A percentile compares a stretch with the other conserved stretches of the same genome.
phyloP scores from a whole-genome alignment of 2,888 invertebrate species.

The Anarsia innoxiella region DNA sequence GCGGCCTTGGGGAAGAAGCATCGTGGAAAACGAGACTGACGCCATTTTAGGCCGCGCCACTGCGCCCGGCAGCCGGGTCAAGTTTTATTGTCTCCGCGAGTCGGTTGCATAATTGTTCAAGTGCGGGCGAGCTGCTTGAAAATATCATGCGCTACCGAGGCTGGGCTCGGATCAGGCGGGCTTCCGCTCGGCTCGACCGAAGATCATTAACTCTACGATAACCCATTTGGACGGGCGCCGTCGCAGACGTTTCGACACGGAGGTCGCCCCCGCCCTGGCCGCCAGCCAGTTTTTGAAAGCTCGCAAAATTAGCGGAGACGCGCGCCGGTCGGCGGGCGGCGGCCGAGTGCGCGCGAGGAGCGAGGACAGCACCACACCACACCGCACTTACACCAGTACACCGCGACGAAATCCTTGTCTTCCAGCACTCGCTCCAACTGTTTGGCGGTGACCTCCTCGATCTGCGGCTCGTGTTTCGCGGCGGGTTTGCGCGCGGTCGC shows the following conservation, averaged over 20 bases:
- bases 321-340: slow-evolving; percentile 37
- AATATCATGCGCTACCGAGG: slow-evolving; percentile 44
- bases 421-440: slow-evolving; percentile 91
- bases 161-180: slow-evolving; percentile 8
- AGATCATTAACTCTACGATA: slow-evolving; percentile 63
- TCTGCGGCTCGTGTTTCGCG: slow-evolving; percentile 80
- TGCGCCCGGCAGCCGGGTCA: slow-evolving; percentile 56
- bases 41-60: slow-evolving; percentile 70
- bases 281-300: slow-evolving; percentile 36
- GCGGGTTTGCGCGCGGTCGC: slow-evolving; percentile 62
- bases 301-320: slow-evolving; percentile 43
- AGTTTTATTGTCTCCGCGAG: slow-evolving; percentile 68
- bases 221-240: slow-evolving; percentile 63
- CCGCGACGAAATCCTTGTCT: slow-evolving; percentile 95
- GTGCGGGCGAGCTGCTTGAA: slow-evolving; percentile 44
- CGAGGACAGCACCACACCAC: not conserved
- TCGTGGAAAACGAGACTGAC: slow-evolving; percentile 63
- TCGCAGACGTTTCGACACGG: slow-evolving; percentile 53
- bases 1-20: slow-evolving; percentile 61
- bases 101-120: slow-evolving; percentile 60
- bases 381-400: slow-evolving; percentile 94
- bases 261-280: slow-evolving; percentile 47
- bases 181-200: slow-evolving; percentile 46
- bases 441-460: slow-evolving; percentile 95
- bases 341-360: slow-evolving; percentile 25